Percentiles rank a stretch among this genome's conserved stretches.
phyloP scores from a whole-genome alignment of 2,888 invertebrate species.

The Epirrita christyi region DNA sequence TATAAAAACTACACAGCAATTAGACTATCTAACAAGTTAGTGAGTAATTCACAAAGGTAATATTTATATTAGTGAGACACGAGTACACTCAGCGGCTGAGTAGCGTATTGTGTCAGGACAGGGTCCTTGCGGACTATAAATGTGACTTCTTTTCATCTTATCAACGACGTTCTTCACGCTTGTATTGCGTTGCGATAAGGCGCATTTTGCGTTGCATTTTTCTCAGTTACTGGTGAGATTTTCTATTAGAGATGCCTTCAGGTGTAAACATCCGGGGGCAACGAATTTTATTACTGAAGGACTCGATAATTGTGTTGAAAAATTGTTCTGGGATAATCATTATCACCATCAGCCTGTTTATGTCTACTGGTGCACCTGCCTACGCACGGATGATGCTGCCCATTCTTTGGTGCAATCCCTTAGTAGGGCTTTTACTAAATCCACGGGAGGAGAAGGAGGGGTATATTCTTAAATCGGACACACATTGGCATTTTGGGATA shows the following conservation, averaged over 20 bases:
- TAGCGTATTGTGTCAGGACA: slow-evolving; percentile 45
- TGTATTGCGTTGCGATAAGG: slow-evolving; percentile 29
- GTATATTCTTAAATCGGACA: too few species aligned
- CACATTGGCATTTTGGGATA: too few species aligned
- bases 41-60: slow-evolving; percentile 38
- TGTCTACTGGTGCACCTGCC: too few species aligned
- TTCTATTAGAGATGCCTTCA: slow-evolving; percentile 27
- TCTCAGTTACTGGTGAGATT: slow-evolving; percentile 12
- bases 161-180: slow-evolving; percentile 38
- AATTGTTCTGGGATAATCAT: too few species aligned
- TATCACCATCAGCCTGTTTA: too few species aligned
- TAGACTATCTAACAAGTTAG: slow-evolving; percentile 42
- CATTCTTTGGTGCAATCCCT: too few species aligned
- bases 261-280: slow-evolving; percentile 45
- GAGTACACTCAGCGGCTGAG: slow-evolving; percentile 45
- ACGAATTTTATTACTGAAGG: slow-evolving; percentile 30
- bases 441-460: too few species aligned
- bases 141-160: slow-evolving; percentile 51
- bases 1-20: slow-evolving; percentile 41
- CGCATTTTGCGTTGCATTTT: slow-evolving; percentile 19
- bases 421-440: too few species aligned
- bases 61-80: slow-evolving; percentile 39
- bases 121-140: slow-evolving; percentile 52
- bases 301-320: background rate
- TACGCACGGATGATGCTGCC: too few species aligned